Conservation (phyloP, 37 sponge, comb jelly and placozoan genomes). For the Theonella swinhoei region DNA sequence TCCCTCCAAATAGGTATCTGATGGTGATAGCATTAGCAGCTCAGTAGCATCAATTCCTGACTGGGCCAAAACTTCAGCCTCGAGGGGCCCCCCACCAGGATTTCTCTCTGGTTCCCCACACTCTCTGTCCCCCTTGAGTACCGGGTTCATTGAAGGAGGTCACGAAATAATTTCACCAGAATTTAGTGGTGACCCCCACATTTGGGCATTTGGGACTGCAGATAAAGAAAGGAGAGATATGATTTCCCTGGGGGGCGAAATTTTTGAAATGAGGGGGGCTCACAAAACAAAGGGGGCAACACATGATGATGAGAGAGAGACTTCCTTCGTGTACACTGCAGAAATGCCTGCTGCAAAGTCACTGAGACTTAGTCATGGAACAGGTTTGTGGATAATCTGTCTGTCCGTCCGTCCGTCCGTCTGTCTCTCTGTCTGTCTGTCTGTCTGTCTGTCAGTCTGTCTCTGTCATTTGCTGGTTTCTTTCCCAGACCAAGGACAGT, state of each 20-base stretch:
- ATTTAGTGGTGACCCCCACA: not conserved
- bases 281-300: not conserved
- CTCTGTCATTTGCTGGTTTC: too few relatives aligned
- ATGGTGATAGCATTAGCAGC: constrained; percentile 3
- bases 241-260: not conserved
- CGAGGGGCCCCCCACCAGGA: not conserved
- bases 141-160: not conserved
- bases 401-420: too few relatives aligned
- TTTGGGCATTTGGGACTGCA: too few relatives aligned
- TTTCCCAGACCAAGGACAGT: too few relatives aligned
- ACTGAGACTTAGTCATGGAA: not conserved
- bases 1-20: not conserved
- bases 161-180: not conserved
- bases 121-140: not conserved
- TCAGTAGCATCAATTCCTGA: constrained; percentile 37
- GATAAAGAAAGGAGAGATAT: too few relatives aligned
- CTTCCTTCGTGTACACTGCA: not conserved
- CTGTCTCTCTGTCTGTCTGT: too few relatives aligned
- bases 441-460: too few relatives aligned
- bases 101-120: not conserved
- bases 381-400: not conserved
- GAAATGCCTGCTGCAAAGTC: not conserved
- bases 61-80: not conserved
- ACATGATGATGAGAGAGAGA: not conserved
- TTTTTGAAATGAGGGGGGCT: not conserved